These are phyloP conservation scores for Toxostoma redivivum DNA, from an alignment of 2,113 vertebrate species.

Conservation along the genomic window DNA sequence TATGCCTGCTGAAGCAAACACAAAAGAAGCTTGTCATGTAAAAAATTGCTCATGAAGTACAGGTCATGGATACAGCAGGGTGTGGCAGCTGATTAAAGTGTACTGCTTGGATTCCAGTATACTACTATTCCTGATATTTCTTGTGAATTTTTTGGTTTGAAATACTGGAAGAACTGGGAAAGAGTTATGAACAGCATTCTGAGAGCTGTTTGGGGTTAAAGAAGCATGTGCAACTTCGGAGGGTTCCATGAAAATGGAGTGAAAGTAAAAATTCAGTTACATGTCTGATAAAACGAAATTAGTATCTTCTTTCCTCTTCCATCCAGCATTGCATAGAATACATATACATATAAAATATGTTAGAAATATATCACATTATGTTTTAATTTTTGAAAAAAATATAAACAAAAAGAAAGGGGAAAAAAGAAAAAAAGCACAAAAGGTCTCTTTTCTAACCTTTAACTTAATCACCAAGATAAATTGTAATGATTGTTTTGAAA, in stretches of 20 bases:
- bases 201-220: background rate
- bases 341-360: background rate
- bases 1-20: background rate
- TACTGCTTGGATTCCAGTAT: background rate
- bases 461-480: background rate
- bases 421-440: background rate
- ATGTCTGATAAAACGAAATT: background rate
- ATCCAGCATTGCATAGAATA: background rate
- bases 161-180: background rate
- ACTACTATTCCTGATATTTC: background rate
- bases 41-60: background rate
- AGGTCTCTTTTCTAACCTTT: background rate
- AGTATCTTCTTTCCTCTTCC: background rate
- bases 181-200: background rate
- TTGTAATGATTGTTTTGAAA: background rate
- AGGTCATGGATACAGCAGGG: background rate
- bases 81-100: background rate
- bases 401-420: background rate
- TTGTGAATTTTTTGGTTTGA: background rate
- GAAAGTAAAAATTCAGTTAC: background rate
- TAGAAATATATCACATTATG: background rate
- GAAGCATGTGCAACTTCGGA: fast-evolving
- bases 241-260: background rate
- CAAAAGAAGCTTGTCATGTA: background rate
- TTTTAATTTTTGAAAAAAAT: background rate